Conservation (phyloP, 2,113 vertebrate species). For the Platysternon megacephalum region DNA sequence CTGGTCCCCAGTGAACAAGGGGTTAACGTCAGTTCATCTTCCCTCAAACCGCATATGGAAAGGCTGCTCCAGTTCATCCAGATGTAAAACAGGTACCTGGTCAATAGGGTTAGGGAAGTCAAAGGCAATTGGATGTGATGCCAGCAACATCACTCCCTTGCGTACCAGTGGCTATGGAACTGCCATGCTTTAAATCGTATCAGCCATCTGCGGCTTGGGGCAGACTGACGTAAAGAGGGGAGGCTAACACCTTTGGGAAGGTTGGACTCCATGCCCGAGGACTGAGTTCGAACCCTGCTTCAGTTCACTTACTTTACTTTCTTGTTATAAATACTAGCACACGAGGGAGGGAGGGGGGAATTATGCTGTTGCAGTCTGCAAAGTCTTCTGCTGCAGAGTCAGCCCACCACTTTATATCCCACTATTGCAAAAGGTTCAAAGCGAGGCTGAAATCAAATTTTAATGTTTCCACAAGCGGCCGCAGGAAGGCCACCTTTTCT, state of each 20-base stretch:
- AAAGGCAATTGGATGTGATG: neutral
- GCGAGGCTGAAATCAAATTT: neutral
- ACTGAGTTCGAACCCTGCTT: neutral
- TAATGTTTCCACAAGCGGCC: neutral
- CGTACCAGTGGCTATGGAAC: neutral
- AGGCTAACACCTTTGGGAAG: neutral
- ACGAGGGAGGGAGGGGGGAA: too few relatives aligned
- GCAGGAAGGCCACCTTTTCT: too few relatives aligned
- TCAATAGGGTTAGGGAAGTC: neutral
- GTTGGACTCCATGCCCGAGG: neutral
- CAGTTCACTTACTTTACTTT: neutral
- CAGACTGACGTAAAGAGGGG: neutral
- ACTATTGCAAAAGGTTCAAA: neutral
- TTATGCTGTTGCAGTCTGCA: neutral
- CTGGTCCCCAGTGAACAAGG: rapidly evolving
- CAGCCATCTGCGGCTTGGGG: neutral
- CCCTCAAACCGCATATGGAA: neutral
- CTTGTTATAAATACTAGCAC: neutral
- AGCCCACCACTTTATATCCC: neutral
- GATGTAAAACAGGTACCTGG: neutral
- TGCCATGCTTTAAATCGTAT: neutral
- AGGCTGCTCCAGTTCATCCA: neutral
- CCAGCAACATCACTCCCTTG: neutral
- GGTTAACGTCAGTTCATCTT: rapidly evolving
- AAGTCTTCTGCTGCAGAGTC: neutral